Percentiles rank a stretch among this genome's conserved stretches.
Conservation (phyloP, 2,888 invertebrate genomes). For the Plagiodera versicolora region DNA sequence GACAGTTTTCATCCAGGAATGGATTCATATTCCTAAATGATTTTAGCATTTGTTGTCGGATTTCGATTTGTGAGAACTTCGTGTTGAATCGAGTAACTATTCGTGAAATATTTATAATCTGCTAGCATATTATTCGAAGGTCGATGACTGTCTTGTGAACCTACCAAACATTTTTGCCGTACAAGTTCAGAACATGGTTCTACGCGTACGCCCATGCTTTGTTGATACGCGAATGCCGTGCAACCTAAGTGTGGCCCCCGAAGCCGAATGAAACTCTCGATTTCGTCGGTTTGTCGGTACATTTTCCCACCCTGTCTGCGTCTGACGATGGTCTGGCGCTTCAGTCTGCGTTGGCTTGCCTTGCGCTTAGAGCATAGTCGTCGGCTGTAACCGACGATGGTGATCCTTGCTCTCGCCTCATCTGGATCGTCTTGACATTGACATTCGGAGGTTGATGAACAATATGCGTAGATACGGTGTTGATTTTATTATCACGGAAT, state of each 20-base stretch:
- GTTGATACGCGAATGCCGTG: constrained; percentile 20
- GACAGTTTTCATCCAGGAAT: no score
- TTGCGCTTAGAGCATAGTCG: background rate
- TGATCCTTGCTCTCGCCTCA: background rate
- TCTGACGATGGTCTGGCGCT: constrained; percentile 32
- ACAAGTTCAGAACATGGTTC: no score
- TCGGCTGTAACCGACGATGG: background rate
- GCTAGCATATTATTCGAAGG: no score
- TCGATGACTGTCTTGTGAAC: no score
- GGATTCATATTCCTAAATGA: no score
- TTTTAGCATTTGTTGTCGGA: no score
- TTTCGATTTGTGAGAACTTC: no score
- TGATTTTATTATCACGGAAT: no score
- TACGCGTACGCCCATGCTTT: background rate
- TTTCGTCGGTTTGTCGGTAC: constrained; percentile 32
- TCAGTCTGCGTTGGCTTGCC: constrained; percentile 15
- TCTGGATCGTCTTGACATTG: background rate
- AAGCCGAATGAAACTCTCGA: constrained; percentile 40
- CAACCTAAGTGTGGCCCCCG: constrained; percentile 46
- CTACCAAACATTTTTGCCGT: background rate
- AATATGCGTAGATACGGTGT: no score
- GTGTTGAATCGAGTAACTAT: no score
- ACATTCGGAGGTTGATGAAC: background rate
- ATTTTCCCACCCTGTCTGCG: constrained; percentile 32
- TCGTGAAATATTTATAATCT: no score